Evolutionary conservation across 1,140 invertebrate species (phyloP), one percentile per base, ranked within the genome.

Genomic region (Tenebrio molitor): DNA sequence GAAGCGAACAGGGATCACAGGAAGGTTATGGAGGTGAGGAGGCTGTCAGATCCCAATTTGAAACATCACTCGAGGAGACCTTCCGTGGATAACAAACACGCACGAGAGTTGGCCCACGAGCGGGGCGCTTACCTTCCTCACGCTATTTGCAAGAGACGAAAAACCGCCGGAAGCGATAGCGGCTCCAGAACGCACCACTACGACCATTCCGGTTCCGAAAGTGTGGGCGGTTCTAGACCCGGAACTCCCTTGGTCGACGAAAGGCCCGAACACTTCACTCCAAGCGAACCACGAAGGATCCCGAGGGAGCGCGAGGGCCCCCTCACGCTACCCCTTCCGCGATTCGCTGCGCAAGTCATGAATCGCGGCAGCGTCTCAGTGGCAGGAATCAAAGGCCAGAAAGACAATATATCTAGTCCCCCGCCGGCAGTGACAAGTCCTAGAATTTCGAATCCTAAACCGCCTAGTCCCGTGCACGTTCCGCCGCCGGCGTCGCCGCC

Each of bases 161-260:
- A 84, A 72, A 84, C 84, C 0, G 80, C 74, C 1, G 83, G 81
- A 67, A 84, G 81, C 79, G 81, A 81, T 66, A 82, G 69, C 41
- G 81, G 78, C 73, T 80, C 78, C 62, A 71, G 77, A 6, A 39
- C 73, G 69, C 86, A 88, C 73, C 79, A 81, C 58, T 78, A 81
- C 58, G 80, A 83, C 25, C 77, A 81, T 66, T 82, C 74, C 70
- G 83, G 82, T 73, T 83, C 76, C 77, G 88, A 87, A 33, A 85
- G 86, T 69, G 83, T 85, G n/a, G 87, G 87, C 6, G 89, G 89
- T 41, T 93, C 91, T 1, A 83, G 93, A 64, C 92, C 93, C 2
- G 93, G 93, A 6, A 95, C 93, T 3, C 93, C 94, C 6, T 83
- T 95, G 14, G 92, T 92, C 74, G 93, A 95, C 82, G 94, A 95